Base-by-base conservation (phyloP, 2,113 vertebrate genomes). In the Xenopus tropicalis region DNA sequence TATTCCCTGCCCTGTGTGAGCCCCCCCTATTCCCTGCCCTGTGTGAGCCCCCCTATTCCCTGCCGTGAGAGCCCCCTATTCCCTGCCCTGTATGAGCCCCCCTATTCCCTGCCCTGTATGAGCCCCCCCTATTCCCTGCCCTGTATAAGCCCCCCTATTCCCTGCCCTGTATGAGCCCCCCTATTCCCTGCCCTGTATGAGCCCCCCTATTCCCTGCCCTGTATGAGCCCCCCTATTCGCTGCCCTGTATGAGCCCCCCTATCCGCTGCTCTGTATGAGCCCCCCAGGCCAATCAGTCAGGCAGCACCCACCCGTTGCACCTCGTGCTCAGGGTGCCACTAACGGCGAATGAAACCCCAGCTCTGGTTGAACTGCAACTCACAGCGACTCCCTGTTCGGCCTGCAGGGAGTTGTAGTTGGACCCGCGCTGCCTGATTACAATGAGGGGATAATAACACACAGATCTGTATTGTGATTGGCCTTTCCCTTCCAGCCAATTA, bases 11-110 rank as follows among this genome's bases (percentile, higher is more conserved):
- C 24, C 67, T 42, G 56, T 69, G 37, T 42, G 21, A 29, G 25
- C n/a, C 25, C 25, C 25, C 25, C 17, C n/a, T n/a, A n/a, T n/a
- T n/a, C n/a, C n/a, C n/a, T 4, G 24, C 17, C n/a, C 11, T 48
- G n/a, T 14, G 12, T 11, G 23, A 59, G 14, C n/a, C n/a, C n/a
- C n/a, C n/a, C n/a, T 63, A 58, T 29, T 4, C 29, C 62, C 71
- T 17, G 71, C 12, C 52, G 61, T 23, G 21, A 25, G 16, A 11
- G 44, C 62, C 71, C 71, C n/a, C n/a, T n/a, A n/a, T n/a, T n/a
- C 13, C 21, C 71, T 57, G n/a, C 22, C 24, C 67, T 42, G 56
- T 69, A 57, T 42, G 21, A 29, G 25, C 25, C 25, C 25, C 25
- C 17, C n/a, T n/a, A n/a, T n/a, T n/a, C n/a, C n/a, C n/a, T 4